Percentiles rank a stretch among this genome's conserved stretches.
Evolutionary conservation across 2,797 vertebrate genomes (phyloP).

Genomic region (Lepus townsendii): DNA sequence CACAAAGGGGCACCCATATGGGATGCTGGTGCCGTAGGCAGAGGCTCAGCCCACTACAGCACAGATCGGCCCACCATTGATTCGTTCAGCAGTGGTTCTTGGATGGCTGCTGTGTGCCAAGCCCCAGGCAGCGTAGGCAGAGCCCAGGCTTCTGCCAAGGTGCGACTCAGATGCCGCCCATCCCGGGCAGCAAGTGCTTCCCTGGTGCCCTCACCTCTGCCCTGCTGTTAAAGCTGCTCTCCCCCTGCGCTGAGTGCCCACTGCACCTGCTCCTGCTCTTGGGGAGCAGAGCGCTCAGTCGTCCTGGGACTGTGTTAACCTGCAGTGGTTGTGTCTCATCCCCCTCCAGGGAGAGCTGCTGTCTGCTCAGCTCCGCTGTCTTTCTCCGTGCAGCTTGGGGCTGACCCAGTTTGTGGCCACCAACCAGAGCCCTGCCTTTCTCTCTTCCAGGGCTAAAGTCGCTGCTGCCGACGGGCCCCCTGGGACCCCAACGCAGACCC

Average conservation of each 20-base stretch:
- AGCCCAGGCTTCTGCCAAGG: neutral
- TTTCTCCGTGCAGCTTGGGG: neutral
- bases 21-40: no score
- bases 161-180: neutral
- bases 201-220: neutral
- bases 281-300: neutral
- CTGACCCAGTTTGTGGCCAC: slow-evolving; percentile 2
- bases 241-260: neutral
- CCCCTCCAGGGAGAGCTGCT: neutral
- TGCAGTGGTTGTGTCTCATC: neutral
- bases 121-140: neutral
- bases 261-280: neutral
- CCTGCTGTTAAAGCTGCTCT: neutral
- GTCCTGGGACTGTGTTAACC: neutral
- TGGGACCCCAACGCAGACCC: slow-evolving; percentile 87
- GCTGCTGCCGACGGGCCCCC: slow-evolving; percentile 87
- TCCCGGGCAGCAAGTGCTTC: neutral
- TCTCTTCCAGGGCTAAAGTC: slow-evolving; percentile 86
- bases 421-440: neutral
- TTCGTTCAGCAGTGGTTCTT: neutral
- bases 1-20: no score
- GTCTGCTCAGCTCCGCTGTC: neutral
- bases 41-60: no score
- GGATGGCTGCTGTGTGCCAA: neutral
- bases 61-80: neutral